phyloP scores from a whole-genome alignment of 2,888 invertebrate species.

The Habrosyne pyritoides region DNA sequence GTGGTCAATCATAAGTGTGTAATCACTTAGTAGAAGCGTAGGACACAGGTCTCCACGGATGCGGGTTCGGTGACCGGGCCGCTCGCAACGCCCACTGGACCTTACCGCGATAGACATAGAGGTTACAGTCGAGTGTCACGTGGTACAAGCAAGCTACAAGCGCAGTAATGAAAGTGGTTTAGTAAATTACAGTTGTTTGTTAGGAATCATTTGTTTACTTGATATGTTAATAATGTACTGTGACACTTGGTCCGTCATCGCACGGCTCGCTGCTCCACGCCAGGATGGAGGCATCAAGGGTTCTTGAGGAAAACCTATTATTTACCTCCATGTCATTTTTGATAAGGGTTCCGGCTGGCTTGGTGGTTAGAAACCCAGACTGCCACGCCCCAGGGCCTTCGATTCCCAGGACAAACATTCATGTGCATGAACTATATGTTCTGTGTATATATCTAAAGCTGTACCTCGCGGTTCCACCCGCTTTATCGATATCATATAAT shows the following conservation, averaged over 20 bases:
- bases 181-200: not conserved
- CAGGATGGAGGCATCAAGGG: not conserved
- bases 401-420: too few relatives aligned
- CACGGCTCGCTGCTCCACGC: not conserved
- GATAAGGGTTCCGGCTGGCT: too few relatives aligned
- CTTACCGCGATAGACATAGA: not conserved
- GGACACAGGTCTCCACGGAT: not conserved
- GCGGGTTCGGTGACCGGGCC: conserved; percentile 2
- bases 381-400: too few relatives aligned
- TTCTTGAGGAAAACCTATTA: not conserved
- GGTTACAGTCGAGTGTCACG: not conserved
- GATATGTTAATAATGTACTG: too few relatives aligned
- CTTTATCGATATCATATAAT: too few relatives aligned
- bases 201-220: not conserved
- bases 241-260: not conserved
- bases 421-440: too few relatives aligned
- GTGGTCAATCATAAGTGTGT: not conserved
- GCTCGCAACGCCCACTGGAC: not conserved
- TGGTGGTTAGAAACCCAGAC: too few relatives aligned
- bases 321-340: too few relatives aligned
- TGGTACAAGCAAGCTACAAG: too few relatives aligned
- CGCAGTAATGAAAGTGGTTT: not conserved
- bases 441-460: too few relatives aligned
- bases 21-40: not conserved
- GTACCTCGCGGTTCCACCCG: too few relatives aligned